Evolutionary conservation across 92 coral and sea anemone species (phyloP).

Genomic region (Heteractis magnifica): DNA sequence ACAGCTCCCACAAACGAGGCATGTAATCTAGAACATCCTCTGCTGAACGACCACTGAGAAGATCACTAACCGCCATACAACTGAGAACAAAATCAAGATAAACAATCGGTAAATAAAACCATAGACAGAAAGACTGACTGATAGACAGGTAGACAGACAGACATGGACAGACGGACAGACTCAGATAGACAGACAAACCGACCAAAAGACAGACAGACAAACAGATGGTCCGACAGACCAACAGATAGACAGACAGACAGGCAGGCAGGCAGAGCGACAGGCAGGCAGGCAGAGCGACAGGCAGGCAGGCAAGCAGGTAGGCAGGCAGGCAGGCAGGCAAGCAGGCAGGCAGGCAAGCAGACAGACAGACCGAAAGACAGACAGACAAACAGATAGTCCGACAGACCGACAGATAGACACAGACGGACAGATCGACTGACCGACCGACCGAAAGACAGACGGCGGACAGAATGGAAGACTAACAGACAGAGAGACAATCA

Average conservation of each 20-base stretch:
- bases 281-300: background rate
- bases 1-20: constrained; percentile 91
- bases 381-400: background rate
- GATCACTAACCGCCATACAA: constrained; percentile 94
- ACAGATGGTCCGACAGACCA: background rate
- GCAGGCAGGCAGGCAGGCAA: no score
- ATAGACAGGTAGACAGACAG: background rate
- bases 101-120: background rate
- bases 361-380: background rate
- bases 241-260: no score
- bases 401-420: background rate
- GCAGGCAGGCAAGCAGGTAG: background rate
- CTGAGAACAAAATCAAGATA: constrained; percentile 24
- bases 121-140: background rate
- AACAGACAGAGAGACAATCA: no score
- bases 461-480: no score
- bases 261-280: no score
- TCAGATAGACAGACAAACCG: background rate
- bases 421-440: background rate
- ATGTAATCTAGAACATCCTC: constrained; percentile 80
- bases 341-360: no score
- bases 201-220: background rate
- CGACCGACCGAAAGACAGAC: no score
- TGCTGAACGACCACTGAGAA: constrained; percentile 89
- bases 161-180: background rate